These are phyloP conservation scores for Oreochromis aureus DNA, from an alignment of 2,113 vertebrate species.

Conservation along the genomic window DNA sequence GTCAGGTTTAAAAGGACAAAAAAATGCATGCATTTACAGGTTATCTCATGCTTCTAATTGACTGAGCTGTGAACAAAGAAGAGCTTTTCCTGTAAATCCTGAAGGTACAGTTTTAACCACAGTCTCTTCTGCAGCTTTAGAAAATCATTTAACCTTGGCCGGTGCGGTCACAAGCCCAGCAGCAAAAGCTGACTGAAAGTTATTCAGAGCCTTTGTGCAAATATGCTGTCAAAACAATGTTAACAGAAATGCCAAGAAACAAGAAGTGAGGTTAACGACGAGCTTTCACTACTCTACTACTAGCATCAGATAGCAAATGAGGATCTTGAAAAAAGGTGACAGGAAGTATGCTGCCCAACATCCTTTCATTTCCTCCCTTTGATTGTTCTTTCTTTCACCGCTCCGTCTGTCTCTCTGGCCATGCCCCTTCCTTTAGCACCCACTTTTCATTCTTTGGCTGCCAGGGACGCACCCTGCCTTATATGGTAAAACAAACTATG, in stretches of 20 bases:
- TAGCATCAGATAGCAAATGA: not conserved
- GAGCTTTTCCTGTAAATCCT: not conserved
- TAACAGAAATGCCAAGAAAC: not conserved
- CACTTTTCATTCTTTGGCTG: conserved; percentile 51
- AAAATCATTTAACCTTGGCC: not conserved
- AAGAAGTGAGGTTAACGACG: not conserved
- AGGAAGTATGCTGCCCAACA: conserved; percentile 60
- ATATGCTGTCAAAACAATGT: not conserved
- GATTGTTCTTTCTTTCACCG: conserved; percentile 27
- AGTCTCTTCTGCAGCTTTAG: not conserved
- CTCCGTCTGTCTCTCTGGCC: conserved; percentile 11
- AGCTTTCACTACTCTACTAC: not conserved
- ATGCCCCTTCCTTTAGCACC: conserved; percentile 59
- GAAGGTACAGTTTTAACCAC: not conserved
- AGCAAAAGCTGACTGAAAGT: not conserved
- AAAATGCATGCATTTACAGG: not conserved
- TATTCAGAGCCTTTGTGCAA: not conserved
- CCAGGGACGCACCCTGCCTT: conserved; percentile 52
- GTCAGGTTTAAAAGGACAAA: not conserved
- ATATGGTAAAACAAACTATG: conserved; percentile 72
- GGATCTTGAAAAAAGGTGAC: conserved; percentile 34
- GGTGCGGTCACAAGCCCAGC: not conserved
- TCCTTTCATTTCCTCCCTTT: conserved; percentile 53
- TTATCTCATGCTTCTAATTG: conserved; percentile 1
- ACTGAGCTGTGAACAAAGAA: not conserved